Evolutionary conservation across 2,113 vertebrate genomes (phyloP), one percentile per base, ranked within the genome.

Genomic region (Recurvirostra avosetta): DNA sequence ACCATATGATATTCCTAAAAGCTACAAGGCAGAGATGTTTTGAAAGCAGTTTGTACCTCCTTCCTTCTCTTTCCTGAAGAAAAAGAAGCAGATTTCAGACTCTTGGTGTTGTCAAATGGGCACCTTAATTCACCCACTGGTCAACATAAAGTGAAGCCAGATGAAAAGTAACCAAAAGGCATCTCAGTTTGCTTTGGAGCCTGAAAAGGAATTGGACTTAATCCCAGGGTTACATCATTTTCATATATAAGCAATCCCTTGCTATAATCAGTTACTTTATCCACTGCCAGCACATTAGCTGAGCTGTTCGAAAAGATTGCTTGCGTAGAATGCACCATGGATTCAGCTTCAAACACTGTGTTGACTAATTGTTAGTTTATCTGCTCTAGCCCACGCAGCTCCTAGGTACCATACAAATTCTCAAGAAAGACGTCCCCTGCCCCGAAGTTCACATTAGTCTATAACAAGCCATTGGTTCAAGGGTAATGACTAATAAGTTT

Each of bases 121-220:
- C 83, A 94, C 65, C 53, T 85, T 84, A 15, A 61, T 50, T 89
- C 65, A 26, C 47, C 59, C 68, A 3, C 45, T n/a, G 55, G 50
- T 38, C 41, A 25, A 27, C 29, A 30, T 30, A 8, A 67, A 52
- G 53, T 14, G 21, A 71, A 55, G 68, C 50, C 89, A 85, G 61
- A 86, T 47, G 73, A 77, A 71, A 83, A 94, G 34, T 63, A 63
- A 47, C 89, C 56, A 62, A 78, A 82, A 91, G 81, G 70, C 90
- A 87, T 85, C 73, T 95, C 86, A 78, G 63, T 94, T 88, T 94
- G 72, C 73, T 88, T 75, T 93, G 95, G 77, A 79, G 77, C 70
- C 91, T 72, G 84, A 8, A 14, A 68, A 61, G 56, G 65, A 56
- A 6, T 12, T 95, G 91, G 92, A 40, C 34, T 36, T 26, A 21